phyloP scores from a whole-genome alignment of 2,113 vertebrate genomes.

The Crotalus helleri region DNA sequence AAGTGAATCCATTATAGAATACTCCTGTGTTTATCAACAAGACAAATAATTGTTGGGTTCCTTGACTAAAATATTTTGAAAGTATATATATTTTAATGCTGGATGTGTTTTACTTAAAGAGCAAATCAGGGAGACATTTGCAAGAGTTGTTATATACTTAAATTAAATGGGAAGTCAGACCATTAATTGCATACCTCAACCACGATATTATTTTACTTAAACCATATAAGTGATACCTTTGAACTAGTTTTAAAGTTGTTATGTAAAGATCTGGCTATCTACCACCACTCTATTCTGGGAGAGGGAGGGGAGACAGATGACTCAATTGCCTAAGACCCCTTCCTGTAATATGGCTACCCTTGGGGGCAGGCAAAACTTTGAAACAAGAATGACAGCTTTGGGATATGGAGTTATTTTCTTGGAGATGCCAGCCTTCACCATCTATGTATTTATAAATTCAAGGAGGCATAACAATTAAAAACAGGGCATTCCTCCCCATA shows the following conservation, averaged over 20 bases:
- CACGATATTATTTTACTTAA: constrained; percentile 25
- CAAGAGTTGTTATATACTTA: constrained; percentile 34
- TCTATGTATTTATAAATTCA: not conserved
- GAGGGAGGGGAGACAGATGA: not conserved
- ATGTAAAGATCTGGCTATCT: constrained; percentile 10
- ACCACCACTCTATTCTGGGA: not conserved
- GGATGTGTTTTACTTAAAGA: constrained; percentile 24
- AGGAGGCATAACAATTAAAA: not conserved
- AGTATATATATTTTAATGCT: constrained; percentile 8
- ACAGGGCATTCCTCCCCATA: not conserved
- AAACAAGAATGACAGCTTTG: not conserved
- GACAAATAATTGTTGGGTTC: not conserved
- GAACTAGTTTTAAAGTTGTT: constrained; percentile 4
- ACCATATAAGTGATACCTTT: constrained; percentile 30
- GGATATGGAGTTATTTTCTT: not conserved
- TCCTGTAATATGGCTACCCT: not conserved
- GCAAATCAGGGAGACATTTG: constrained; percentile 24
- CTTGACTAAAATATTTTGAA: not conserved
- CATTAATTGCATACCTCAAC: constrained; percentile 39
- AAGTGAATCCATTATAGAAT: not conserved
- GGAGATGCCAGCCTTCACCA: not conserved
- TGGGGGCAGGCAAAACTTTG: not conserved
- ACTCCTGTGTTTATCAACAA: not conserved
- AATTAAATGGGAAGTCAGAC: constrained; percentile 26
- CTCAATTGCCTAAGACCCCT: not conserved